Percentiles rank a stretch among this genome's conserved stretches.
Evolutionary conservation across 2,888 invertebrate genomes (phyloP).

Genomic region (Pherbina coryleti): DNA sequence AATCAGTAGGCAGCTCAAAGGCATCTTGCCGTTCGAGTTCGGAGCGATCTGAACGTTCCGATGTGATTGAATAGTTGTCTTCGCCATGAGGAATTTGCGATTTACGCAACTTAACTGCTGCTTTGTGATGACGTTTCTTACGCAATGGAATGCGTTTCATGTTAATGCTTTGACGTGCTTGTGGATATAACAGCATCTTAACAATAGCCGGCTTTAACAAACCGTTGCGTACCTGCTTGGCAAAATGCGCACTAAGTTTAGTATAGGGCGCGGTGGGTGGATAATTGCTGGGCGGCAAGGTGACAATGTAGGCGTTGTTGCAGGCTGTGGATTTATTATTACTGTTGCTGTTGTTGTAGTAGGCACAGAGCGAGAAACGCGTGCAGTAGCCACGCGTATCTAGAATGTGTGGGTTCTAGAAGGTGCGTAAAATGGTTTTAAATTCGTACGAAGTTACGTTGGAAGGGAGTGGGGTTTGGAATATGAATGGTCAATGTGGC

Average conservation of each 20-base stretch:
- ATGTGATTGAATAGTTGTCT: constrained; percentile 40
- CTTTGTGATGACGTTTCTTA: constrained; percentile 65
- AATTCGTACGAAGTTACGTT: neutral
- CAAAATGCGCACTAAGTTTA: constrained; percentile 82
- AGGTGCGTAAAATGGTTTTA: constrained; percentile 25
- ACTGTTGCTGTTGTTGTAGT: constrained; percentile 60
- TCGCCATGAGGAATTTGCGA: constrained; percentile 37
- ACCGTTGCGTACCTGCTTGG: constrained; percentile 80
- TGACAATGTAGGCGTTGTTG: constrained; percentile 63
- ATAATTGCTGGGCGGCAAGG: constrained; percentile 80
- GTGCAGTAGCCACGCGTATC: constrained; percentile 73
- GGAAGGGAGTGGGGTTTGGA: neutral
- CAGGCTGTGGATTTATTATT: constrained; percentile 42
- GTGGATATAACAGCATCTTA: constrained; percentile 79
- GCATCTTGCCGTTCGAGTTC: constrained; percentile 74
- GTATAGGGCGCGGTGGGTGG: constrained; percentile 84
- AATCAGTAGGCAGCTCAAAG: constrained; percentile 68
- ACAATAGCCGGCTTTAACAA: constrained; percentile 79
- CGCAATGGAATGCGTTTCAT: constrained; percentile 72
- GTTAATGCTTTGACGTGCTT: constrained; percentile 73
- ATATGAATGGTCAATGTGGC: neutral
- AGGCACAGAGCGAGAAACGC: constrained; percentile 71
- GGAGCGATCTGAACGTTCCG: constrained; percentile 52
- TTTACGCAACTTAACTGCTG: constrained; percentile 65
- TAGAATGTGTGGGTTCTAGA: constrained; percentile 63